Evolutionary conservation across 2,888 invertebrate species (phyloP).

Genomic region (Coecobrya sp.): DNA sequence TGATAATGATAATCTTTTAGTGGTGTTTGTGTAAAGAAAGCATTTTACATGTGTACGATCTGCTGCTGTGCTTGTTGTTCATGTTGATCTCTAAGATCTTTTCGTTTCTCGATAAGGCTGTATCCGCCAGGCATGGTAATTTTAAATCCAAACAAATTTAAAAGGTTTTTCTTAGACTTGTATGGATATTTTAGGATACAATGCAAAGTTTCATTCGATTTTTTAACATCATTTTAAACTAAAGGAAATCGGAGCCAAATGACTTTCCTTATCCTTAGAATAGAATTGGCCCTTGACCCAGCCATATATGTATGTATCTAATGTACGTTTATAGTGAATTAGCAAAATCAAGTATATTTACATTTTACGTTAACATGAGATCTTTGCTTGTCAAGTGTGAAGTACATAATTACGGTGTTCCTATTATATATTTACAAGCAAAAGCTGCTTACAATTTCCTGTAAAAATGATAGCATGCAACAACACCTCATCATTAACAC

Average conservation of each 20-base stretch:
- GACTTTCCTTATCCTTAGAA: neutral
- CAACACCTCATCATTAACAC: neutral
- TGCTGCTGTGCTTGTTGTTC: neutral
- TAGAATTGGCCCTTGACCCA: constrained; percentile 1
- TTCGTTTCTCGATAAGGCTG: constrained; percentile 11
- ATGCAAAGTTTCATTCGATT: neutral
- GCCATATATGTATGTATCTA: no score
- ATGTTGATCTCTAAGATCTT: constrained; percentile 33
- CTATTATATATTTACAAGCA: constrained; percentile 1
- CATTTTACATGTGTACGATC: constrained; percentile 30
- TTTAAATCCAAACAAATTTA: neutral
- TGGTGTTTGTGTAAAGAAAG: constrained; percentile 9
- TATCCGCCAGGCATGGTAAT: constrained; percentile 50
- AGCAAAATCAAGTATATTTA: neutral
- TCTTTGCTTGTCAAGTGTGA: neutral
- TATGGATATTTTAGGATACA: neutral
- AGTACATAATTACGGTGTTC: constrained; percentile 20
- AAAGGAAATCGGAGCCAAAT: neutral
- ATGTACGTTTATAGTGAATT: neutral
- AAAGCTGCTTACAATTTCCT: neutral
- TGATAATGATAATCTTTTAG: constrained; percentile 12
- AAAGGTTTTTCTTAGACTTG: neutral
- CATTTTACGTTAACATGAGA: neutral
- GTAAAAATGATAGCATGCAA: constrained; percentile 13
- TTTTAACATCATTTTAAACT: neutral